phyloP scores from a whole-genome alignment of 2,113 vertebrate species.

The rat (Rattus norvegicus) region DNA sequence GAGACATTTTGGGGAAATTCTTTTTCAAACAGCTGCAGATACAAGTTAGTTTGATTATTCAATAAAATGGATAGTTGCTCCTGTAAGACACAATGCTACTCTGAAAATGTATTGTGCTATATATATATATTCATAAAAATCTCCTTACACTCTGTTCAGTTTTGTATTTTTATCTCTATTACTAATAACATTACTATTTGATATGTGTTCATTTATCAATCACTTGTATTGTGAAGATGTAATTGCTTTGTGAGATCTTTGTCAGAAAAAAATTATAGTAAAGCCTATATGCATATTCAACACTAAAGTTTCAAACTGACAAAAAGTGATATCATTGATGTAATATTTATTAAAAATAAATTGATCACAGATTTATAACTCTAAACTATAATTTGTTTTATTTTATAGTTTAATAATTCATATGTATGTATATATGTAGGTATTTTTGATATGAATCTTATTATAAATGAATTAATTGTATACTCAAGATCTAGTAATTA shows the following conservation, averaged over 20 bases:
- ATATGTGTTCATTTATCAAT: neutral
- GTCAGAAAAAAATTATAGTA: neutral
- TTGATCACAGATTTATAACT: neutral
- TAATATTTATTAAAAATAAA: neutral
- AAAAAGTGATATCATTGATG: neutral
- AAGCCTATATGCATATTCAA: neutral
- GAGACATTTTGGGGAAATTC: neutral
- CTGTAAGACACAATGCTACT: neutral
- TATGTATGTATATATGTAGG: accelerated
- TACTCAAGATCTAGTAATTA: neutral
- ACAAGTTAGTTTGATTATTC: slow-evolving; percentile 20
- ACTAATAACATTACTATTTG: neutral
- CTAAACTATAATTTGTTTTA: neutral
- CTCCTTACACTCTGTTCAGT: neutral
- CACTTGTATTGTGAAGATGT: neutral
- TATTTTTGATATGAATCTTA: neutral
- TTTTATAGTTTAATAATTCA: neutral
- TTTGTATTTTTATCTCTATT: neutral
- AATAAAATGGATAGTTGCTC: neutral
- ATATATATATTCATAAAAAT: neutral
- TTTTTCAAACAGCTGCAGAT: neutral
- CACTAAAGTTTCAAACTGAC: neutral
- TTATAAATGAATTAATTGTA: neutral
- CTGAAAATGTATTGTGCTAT: neutral
- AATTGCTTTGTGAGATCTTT: neutral